Evolutionary conservation across 64 coral and sea anemone species (phyloP), one percentile per base, ranked within the genome.

Genomic region (Anthopleura sola): DNA sequence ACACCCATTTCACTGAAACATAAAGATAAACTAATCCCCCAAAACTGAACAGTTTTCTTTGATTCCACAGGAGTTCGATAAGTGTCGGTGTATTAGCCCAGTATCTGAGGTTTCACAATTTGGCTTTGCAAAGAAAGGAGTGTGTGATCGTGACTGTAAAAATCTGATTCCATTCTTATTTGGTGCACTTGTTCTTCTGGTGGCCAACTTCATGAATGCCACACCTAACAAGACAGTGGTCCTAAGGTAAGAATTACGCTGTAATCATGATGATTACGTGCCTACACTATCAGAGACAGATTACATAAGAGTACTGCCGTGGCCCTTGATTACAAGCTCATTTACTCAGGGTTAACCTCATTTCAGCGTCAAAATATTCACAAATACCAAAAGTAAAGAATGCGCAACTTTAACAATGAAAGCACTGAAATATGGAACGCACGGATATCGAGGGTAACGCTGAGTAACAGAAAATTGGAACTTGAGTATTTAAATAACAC

Each of bases 211-310:
- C 68, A 99, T 99, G 87, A 92, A 89, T 39, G 93, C 93, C 74
- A 99, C 93, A 24, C 97, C 97, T 2, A 99, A 99, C 75, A 99
- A 99, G 68, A 99, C 97, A 39, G 97, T 99, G 2, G 97, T 99
- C 20, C 49, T 99, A 34, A 94, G 97, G 97, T 99, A 50, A 78
- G 84, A 75, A 64, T 15, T 24, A 21, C 56, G 15, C 51, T 56
- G 55, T 66, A 6, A 23, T 66, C n/a, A 1, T n/a, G n/a, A n/a
- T n/a, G n/a, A n/a, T n/a, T n/a, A n/a, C n/a, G n/a, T n/a, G n/a
- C n/a, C n/a, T n/a, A n/a, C n/a, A n/a, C n/a, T n/a, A n/a, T 66
- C 8, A 66, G 23, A 66, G 24, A 66, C 20, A 21, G 21, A 66
- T 16, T 20, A n/a, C 60, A 26, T 9, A 24, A 24, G 60, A 20